These are phyloP conservation scores for Lontra canadensis DNA, from an alignment of 2,113 vertebrate species.

Conservation along the genomic window DNA sequence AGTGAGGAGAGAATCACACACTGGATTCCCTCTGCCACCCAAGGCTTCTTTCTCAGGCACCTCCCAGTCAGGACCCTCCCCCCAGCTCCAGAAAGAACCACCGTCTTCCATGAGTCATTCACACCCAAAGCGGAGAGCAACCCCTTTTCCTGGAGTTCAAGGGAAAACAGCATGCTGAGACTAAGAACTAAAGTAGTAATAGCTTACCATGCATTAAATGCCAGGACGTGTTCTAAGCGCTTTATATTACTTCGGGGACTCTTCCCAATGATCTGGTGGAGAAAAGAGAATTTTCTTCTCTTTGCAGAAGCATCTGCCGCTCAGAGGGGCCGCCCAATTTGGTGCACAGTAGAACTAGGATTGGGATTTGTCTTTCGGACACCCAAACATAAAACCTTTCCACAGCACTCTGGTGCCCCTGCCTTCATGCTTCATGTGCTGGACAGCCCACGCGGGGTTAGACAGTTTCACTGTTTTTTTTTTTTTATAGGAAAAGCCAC, in stretches of 20 bases:
- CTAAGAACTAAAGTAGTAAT: background rate
- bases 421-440: background rate
- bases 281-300: background rate
- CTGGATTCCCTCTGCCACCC: background rate
- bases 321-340: background rate
- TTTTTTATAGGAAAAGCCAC: constrained; percentile 82
- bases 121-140: background rate
- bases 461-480: background rate
- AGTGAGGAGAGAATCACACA: background rate
- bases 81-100: background rate
- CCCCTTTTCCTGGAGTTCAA: background rate
- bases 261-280: background rate
- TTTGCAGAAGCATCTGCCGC: background rate
- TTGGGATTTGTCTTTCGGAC: background rate
- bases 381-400: background rate
- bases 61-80: background rate
- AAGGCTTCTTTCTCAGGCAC: background rate
- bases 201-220: background rate
- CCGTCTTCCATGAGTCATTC: background rate
- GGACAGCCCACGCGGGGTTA: background rate
- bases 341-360: background rate
- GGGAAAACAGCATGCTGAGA: background rate
- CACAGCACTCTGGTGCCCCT: accelerated
- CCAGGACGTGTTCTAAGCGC: background rate
- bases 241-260: background rate